These are phyloP conservation scores for Xanthorhoe spadicearia DNA, from an alignment of 2,888 invertebrate genomes.

Conservation along the genomic window DNA sequence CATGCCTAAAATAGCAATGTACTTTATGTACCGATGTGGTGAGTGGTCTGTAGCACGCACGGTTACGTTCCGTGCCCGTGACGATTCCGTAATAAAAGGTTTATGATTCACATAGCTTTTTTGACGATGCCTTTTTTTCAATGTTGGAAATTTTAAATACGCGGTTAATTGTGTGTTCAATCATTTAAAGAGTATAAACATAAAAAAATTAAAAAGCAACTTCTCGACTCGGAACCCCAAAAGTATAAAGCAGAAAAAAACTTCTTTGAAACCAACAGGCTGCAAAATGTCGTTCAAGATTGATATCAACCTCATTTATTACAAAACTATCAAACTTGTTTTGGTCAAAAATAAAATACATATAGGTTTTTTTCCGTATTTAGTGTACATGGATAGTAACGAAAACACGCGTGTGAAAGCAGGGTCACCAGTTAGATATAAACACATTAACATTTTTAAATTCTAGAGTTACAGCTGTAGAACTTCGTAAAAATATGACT, in stretches of 20 bases:
- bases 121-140: conserved; percentile 13
- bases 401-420: too few relatives aligned
- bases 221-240: too few relatives aligned
- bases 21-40: conserved; percentile 48
- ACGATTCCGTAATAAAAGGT: conserved; percentile 58
- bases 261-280: not conserved
- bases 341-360: conserved; percentile 4
- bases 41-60: conserved; percentile 62
- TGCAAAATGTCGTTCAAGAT: not conserved
- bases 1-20: conserved; percentile 26
- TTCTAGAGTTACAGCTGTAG: not conserved
- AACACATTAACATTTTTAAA: too few relatives aligned
- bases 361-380: not conserved
- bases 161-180: not conserved
- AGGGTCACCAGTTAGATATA: too few relatives aligned
- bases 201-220: too few relatives aligned
- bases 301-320: not conserved
- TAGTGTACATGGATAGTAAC: too few relatives aligned
- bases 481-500: not conserved
- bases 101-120: conserved; percentile 24
- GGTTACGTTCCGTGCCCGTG: conserved; percentile 63
- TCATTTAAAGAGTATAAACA: too few relatives aligned
- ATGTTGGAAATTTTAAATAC: not conserved
- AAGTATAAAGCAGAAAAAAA: not conserved
- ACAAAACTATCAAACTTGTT: not conserved